These are phyloP conservation scores for Agrotis ipsilon DNA, from an alignment of 2,888 invertebrate genomes.

Conservation along the genomic window DNA sequence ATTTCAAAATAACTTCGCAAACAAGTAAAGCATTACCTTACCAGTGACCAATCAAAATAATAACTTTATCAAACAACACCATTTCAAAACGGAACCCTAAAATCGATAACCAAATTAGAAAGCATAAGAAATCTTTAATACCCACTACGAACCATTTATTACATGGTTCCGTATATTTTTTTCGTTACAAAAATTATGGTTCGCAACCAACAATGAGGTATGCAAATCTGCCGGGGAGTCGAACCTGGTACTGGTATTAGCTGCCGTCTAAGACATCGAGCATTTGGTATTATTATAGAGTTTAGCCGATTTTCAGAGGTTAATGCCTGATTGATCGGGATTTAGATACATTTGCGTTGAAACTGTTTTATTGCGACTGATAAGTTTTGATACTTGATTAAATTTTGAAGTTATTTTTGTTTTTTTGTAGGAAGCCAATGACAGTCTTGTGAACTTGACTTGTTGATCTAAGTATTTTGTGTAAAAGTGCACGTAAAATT, in stretches of 20 bases:
- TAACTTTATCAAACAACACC: conserved; percentile 7
- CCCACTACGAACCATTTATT: conserved; percentile 68
- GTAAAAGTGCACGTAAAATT: no score
- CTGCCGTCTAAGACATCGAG: conserved; percentile 75
- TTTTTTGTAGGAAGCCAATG: neutral
- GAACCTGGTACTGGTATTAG: conserved; percentile 81
- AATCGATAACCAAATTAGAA: conserved; percentile 74
- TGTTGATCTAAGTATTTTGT: no score
- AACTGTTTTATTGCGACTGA: neutral
- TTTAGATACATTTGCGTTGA: conserved; percentile 51
- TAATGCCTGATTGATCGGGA: conserved; percentile 69
- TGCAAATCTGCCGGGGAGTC: conserved; percentile 83
- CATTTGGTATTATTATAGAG: conserved; percentile 79
- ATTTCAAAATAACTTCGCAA: neutral
- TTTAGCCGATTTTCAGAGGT: conserved; percentile 71
- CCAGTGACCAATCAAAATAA: conserved; percentile 10
- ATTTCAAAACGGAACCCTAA: conserved; percentile 57
- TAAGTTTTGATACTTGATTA: conserved; percentile 40
- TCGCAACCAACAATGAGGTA: conserved; percentile 87
- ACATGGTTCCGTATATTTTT: conserved; percentile 65
- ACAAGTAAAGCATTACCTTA: neutral
- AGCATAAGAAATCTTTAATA: conserved; percentile 83
- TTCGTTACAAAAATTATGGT: conserved; percentile 81
- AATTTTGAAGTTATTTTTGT: neutral
- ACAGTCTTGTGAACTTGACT: neutral